A percentile compares a stretch with the other conserved stretches of the same genome.
phyloP scores from a whole-genome alignment of 2,888 invertebrate species.

The Pseudolycoriella hygida region DNA sequence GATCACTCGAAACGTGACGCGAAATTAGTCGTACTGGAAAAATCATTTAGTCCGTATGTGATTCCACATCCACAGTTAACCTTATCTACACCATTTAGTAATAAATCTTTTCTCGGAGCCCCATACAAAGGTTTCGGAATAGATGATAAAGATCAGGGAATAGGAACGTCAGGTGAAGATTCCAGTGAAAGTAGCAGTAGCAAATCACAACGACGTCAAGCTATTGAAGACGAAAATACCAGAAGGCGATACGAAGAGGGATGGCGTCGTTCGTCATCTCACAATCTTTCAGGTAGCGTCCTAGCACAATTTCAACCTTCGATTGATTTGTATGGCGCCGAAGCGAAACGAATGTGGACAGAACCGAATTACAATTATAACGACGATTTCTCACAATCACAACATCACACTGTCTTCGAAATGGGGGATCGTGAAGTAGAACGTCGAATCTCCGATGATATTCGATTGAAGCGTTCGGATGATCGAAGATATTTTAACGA shows the following conservation, averaged over 20 bases:
- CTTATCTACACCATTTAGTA: slow-evolving; percentile 32
- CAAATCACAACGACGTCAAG: slow-evolving; percentile 47
- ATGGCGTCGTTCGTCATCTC: slow-evolving; percentile 48
- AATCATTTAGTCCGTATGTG: slow-evolving; percentile 47
- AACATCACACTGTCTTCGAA: slow-evolving; percentile 1
- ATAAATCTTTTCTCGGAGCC: slow-evolving; percentile 34
- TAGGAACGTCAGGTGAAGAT: slow-evolving; percentile 72
- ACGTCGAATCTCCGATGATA: slow-evolving; percentile 4
- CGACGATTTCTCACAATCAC: slow-evolving; percentile 4
- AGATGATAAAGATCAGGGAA: slow-evolving; percentile 58
- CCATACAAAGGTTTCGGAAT: slow-evolving; percentile 40
- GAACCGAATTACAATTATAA: slow-evolving; percentile 3
- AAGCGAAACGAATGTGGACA: slow-evolving; percentile 17
- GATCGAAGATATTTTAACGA: slow-evolving; percentile 11
- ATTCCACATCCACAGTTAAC: slow-evolving; percentile 53
- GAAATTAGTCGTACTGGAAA: slow-evolving; percentile 40
- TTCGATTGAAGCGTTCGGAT: slow-evolving; percentile 6
- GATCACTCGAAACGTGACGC: slow-evolving; percentile 16
- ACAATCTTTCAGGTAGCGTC: slow-evolving; percentile 18
- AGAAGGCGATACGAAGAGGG: slow-evolving; percentile 46
- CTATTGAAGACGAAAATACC: slow-evolving; percentile 37
- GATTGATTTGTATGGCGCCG: slow-evolving; percentile 47
- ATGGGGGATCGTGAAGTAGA: slow-evolving; percentile 4
- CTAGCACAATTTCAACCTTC: slow-evolving; percentile 39
- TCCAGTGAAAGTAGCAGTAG: slow-evolving; percentile 67